Percentiles rank a stretch among this genome's conserved stretches.
Conservation (phyloP, 2,888 invertebrate genomes). For the Siphlonurus alternatus region DNA sequence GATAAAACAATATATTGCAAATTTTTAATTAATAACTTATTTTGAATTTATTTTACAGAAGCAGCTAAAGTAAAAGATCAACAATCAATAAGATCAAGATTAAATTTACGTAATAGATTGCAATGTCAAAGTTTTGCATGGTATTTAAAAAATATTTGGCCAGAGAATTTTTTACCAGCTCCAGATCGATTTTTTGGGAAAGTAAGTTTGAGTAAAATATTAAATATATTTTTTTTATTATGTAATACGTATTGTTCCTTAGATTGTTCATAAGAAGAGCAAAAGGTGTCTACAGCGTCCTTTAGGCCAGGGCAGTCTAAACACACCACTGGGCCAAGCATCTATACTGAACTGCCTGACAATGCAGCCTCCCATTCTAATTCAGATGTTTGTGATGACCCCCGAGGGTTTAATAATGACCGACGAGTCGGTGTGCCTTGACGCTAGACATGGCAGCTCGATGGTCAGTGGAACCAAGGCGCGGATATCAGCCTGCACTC, state of each 20-base stretch:
- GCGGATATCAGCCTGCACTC: constrained; percentile 54
- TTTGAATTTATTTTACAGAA: constrained; percentile 17
- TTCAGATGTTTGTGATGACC: constrained; percentile 56
- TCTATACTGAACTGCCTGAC: constrained; percentile 44
- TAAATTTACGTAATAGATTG: constrained; percentile 49
- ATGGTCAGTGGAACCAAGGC: constrained; percentile 33
- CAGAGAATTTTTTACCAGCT: constrained; percentile 87
- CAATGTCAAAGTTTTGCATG: constrained; percentile 78
- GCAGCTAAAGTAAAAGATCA: constrained; percentile 21
- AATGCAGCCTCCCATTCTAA: constrained; percentile 29
- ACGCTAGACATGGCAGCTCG: constrained; percentile 40
- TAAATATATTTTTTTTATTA: not conserved
- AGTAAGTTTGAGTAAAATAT: constrained; percentile 29
- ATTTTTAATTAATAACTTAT: too few relatives aligned
- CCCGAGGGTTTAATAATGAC: constrained; percentile 59
- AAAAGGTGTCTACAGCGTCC: constrained; percentile 47
- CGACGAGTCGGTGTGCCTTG: constrained; percentile 74
- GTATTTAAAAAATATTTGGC: constrained; percentile 92
- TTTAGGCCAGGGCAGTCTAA: constrained; percentile 36
- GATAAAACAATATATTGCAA: too few relatives aligned
- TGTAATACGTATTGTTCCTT: constrained; percentile 10
- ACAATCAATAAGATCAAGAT: constrained; percentile 41
- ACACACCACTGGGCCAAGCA: constrained; percentile 54
- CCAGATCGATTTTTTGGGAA: constrained; percentile 78
- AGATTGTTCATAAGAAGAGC: constrained; percentile 36